A percentile compares a stretch with the other conserved stretches of the same genome.
Evolutionary conservation across 2,888 invertebrate species (phyloP).

Genomic region (Myathropa florea): DNA sequence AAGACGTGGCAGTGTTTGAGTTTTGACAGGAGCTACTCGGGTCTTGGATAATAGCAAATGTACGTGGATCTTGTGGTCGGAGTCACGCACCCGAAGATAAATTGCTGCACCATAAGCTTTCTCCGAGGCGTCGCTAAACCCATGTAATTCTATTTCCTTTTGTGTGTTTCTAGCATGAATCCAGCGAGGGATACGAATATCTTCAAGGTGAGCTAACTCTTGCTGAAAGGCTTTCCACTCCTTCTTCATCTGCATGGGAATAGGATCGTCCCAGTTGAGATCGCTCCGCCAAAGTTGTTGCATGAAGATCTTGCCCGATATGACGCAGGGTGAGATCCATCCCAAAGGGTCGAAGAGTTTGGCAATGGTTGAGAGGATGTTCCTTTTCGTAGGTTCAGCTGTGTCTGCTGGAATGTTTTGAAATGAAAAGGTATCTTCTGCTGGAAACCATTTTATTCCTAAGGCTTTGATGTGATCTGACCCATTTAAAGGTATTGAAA

Average conservation of each 20-base stretch:
- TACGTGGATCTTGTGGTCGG: background rate
- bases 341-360: background rate
- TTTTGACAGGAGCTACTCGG: background rate
- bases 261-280: background rate
- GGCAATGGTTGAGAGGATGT: background rate
- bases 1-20: too few species aligned
- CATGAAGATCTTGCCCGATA: background rate
- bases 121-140: slow-evolving; percentile 34
- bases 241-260: background rate
- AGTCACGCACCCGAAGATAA: slow-evolving; percentile 10
- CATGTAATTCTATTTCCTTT: background rate
- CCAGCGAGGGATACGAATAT: slow-evolving; percentile 6
- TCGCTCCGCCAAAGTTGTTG: background rate
- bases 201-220: background rate
- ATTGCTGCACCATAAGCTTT: too few species aligned
- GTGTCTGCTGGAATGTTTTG: background rate
- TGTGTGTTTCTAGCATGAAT: background rate
- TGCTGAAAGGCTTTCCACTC: background rate
- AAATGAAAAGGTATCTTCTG: background rate
- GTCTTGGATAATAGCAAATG: slow-evolving; percentile 6
- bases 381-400: background rate
- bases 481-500: background rate
- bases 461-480: background rate
- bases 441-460: background rate
- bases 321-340: background rate